Percentiles rank a stretch among this genome's conserved stretches.
These are phyloP conservation scores for Artemia sp. DNA, from an alignment of 2,888 invertebrate genomes.

Conservation along the genomic window DNA sequence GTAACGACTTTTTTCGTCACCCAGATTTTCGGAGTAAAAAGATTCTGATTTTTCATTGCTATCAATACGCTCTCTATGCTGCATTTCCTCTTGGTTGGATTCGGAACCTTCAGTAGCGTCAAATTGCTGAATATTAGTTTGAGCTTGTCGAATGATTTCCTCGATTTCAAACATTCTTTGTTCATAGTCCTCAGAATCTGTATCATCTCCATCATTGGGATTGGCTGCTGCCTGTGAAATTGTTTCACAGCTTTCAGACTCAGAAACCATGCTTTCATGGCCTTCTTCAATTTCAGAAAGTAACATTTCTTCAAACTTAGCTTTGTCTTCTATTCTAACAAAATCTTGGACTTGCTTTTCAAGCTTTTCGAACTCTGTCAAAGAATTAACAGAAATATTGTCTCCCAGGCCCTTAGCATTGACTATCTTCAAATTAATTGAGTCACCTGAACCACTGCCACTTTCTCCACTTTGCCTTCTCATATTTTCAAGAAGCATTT, in stretches of 20 bases:
- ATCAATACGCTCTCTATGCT: background rate
- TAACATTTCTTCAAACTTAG: slow-evolving; percentile 58
- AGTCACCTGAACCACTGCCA: slow-evolving; percentile 50
- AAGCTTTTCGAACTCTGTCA: slow-evolving; percentile 80
- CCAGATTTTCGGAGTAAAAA: slow-evolving; percentile 16
- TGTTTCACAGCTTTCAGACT: slow-evolving; percentile 43
- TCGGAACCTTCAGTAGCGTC: slow-evolving; percentile 26
- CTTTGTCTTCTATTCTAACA: slow-evolving; percentile 59
- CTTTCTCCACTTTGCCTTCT: slow-evolving; percentile 35
- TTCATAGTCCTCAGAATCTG: slow-evolving; percentile 45
- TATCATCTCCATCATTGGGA: slow-evolving; percentile 33
- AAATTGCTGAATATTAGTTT: slow-evolving; percentile 46
- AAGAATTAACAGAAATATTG: slow-evolving; percentile 64
- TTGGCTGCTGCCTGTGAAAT: slow-evolving; percentile 33
- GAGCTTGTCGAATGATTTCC: slow-evolving; percentile 48
- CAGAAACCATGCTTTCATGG: slow-evolving; percentile 36
- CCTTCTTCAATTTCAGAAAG: slow-evolving; percentile 38
- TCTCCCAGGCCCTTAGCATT: slow-evolving; percentile 60
- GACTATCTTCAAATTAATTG: slow-evolving; percentile 41
- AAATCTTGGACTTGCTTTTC: slow-evolving; percentile 74
- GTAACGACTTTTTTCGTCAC: slow-evolving; percentile 27
- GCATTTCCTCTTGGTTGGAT: background rate
- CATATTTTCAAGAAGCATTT: slow-evolving; percentile 56
- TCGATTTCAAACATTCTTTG: slow-evolving; percentile 49
- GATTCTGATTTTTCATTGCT: background rate